These are phyloP conservation scores for Bryconaethiops microstoma DNA, from an alignment of 2,797 vertebrate genomes.

Conservation along the genomic window DNA sequence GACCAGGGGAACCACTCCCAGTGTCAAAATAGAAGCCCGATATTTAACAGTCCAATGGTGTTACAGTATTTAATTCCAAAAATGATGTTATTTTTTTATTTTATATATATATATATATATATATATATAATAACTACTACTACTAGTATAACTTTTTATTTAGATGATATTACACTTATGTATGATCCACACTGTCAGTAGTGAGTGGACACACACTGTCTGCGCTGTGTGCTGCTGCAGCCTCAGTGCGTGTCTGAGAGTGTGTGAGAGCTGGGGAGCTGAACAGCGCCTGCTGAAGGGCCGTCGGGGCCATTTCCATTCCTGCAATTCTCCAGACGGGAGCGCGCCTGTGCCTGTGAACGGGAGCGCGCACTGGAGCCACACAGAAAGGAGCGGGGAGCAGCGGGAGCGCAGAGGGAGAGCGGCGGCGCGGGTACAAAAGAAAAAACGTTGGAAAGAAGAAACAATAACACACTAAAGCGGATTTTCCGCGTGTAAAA, in stretches of 20 bases:
- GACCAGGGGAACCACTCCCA: too few species aligned
- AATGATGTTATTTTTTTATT: too few species aligned
- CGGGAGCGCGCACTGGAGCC: slow-evolving; percentile 52
- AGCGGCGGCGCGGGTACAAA: slow-evolving; percentile 2
- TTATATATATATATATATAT: too few species aligned
- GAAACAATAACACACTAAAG: not conserved
- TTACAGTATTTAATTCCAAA: too few species aligned
- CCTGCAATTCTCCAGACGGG: slow-evolving; percentile 56
- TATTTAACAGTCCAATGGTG: too few species aligned
- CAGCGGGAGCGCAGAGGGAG: slow-evolving; percentile 23
- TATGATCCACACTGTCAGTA: too few species aligned
- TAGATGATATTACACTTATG: too few species aligned
- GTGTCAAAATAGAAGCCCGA: too few species aligned
- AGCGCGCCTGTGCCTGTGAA: slow-evolving; percentile 49
- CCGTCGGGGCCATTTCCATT: slow-evolving; percentile 35
- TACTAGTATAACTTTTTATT: too few species aligned
- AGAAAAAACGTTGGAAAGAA: slow-evolving; percentile 3
- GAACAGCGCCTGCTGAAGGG: slow-evolving; percentile 23
- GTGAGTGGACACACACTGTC: not conserved
- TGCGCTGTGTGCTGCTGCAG: not conserved
- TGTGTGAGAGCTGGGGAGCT: not conserved
- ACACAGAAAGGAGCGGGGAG: slow-evolving; percentile 34
- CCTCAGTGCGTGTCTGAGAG: not conserved
- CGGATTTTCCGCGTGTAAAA: slow-evolving; percentile 7
- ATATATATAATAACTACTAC: too few species aligned